Conservation (phyloP, 2,888 invertebrate genomes). For the Neocrepidodera transversa region DNA sequence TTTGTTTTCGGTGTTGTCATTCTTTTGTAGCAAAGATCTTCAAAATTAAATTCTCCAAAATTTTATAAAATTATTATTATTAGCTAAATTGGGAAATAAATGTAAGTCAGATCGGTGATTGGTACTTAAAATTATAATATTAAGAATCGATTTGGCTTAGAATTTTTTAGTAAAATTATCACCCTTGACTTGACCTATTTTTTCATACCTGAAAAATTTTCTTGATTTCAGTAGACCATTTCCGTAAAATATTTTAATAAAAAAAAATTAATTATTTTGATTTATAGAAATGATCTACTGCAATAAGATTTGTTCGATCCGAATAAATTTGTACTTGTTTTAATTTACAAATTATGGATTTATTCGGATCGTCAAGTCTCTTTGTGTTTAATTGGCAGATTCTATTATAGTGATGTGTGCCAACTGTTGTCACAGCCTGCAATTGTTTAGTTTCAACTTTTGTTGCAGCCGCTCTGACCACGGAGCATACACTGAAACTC, state of each 20-base stretch:
- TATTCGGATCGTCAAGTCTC: slow-evolving; percentile 19
- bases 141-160: slow-evolving; percentile 25
- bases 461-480: slow-evolving; percentile 62
- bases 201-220: slow-evolving; percentile 37
- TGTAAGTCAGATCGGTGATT: slow-evolving; percentile 45
- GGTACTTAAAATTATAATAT: slow-evolving; percentile 24
- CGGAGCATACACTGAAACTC: slow-evolving; percentile 54
- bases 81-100: slow-evolving; percentile 10
- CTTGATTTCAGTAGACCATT: slow-evolving; percentile 40
- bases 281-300: slow-evolving; percentile 39
- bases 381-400: slow-evolving; percentile 56
- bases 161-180: slow-evolving; percentile 30
- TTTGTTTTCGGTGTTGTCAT: neutral
- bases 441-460: slow-evolving; percentile 55
- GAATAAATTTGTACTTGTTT: slow-evolving; percentile 35
- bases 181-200: slow-evolving; percentile 37
- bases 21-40: neutral
- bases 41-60: neutral
- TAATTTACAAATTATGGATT: slow-evolving; percentile 27
- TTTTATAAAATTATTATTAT: slow-evolving; percentile 9
- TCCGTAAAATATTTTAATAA: slow-evolving; percentile 2
- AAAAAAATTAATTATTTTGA: too few species aligned
- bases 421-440: slow-evolving; percentile 60
- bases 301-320: slow-evolving; percentile 37
- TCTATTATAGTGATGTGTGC: slow-evolving; percentile 59